A percentile compares a stretch with the other conserved stretches of the same genome.
Conservation (phyloP, 2,797 vertebrate species). For the Chelon auratus region DNA sequence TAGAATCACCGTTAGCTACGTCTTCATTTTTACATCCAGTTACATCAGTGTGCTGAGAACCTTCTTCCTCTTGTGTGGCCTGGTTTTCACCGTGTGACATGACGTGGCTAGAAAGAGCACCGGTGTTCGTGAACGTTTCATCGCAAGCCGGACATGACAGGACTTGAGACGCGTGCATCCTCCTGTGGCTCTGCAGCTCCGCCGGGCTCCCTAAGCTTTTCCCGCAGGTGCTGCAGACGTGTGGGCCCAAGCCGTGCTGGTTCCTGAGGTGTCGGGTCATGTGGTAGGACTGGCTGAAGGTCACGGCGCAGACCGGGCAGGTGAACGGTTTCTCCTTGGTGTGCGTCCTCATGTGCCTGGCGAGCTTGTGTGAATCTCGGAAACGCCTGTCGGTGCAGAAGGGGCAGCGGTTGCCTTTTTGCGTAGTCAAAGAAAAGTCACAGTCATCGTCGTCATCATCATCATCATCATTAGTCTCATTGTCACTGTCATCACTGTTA, state of each 20-base stretch:
- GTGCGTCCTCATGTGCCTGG: slow-evolving; percentile 77
- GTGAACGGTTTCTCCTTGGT: slow-evolving; percentile 74
- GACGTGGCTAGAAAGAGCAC: slow-evolving; percentile 32
- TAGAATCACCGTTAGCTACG: neutral
- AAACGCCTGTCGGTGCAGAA: slow-evolving; percentile 60
- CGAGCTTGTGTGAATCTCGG: slow-evolving; percentile 62
- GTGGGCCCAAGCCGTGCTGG: slow-evolving; percentile 58
- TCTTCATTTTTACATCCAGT: slow-evolving; percentile 22
- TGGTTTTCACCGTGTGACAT: slow-evolving; percentile 17
- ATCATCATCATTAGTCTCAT: neutral
- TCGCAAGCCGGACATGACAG: slow-evolving; percentile 44
- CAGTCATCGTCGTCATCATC: neutral
- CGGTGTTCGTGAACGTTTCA: slow-evolving; percentile 15
- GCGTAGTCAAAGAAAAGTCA: neutral
- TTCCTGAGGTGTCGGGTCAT: slow-evolving; percentile 75
- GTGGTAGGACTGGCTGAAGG: slow-evolving; percentile 77
- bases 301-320: slow-evolving; percentile 59
- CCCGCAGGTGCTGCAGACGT: slow-evolving; percentile 69
- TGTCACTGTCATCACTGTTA: neutral
- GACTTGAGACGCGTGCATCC: slow-evolving; percentile 28
- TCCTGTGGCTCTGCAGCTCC: slow-evolving; percentile 67
- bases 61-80: neutral
- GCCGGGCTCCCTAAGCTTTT: slow-evolving; percentile 26
- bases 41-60: neutral
- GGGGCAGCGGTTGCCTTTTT: slow-evolving; percentile 54